phyloP scores from a whole-genome alignment of 2,888 invertebrate genomes.

The Apamea epomidion region DNA sequence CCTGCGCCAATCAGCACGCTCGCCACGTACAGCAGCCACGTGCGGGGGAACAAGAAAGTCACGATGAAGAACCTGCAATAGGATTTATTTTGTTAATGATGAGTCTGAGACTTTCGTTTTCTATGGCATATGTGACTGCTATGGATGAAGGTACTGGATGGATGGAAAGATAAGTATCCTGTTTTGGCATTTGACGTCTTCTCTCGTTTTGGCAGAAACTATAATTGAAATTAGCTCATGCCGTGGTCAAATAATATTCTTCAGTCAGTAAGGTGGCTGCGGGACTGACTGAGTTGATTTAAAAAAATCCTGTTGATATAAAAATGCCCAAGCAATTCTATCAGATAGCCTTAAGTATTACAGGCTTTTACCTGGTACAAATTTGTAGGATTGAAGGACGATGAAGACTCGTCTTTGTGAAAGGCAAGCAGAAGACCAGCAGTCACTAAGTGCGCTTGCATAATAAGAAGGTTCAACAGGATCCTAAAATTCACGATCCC shows the following conservation, averaged over 20 bases:
- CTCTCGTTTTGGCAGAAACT: no score
- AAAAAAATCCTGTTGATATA: not conserved
- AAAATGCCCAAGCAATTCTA: not conserved
- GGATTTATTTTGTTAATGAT: slow-evolving; percentile 25
- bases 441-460: no score
- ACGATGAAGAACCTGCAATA: slow-evolving; percentile 95
- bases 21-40: slow-evolving; percentile 95
- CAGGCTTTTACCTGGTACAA: not conserved
- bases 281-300: not conserved
- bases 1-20: slow-evolving; percentile 97
- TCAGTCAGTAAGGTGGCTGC: no score
- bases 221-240: no score
- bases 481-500: not conserved
- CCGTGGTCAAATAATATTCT: no score
- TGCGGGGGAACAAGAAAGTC: slow-evolving; percentile 95
- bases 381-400: not conserved
- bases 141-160: not conserved
- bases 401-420: not conserved
- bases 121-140: not conserved
- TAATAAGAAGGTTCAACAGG: not conserved
- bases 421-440: not conserved
- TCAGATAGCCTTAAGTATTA: not conserved
- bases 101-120: slow-evolving; percentile 31
- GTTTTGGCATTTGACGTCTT: not conserved
- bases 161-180: not conserved